Base-by-base conservation (phyloP, 2,888 invertebrate species). In the Zele albiditarsus region DNA sequence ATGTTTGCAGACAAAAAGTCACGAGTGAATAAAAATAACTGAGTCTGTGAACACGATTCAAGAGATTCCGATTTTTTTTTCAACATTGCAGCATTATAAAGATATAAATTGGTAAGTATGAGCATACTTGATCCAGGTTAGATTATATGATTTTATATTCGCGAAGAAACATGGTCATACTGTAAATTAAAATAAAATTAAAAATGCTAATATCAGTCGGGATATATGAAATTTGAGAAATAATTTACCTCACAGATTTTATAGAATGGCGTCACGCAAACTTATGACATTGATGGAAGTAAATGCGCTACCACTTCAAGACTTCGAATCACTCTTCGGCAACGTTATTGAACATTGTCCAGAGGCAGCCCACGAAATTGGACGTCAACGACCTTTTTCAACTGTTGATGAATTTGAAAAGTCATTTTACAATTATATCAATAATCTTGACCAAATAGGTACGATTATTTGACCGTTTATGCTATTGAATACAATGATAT, bases 341-440 rank as follows among this genome's bases (percentile, higher is more conserved):
- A 93, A 93, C 88, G 92, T 93, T n/a, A 91, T 93, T 71, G 93
- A 94, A 84, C 88, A 92, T 76, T 92, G 91, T 83, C 89, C 91
- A 10, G 90, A 90, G 76, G 92, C 92, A 27, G 92, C 93, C 0
- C 86, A 85, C 57, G 83, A 88, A 33, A 91, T 92, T 38, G 89
- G 90, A 75, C 86, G 88, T 63, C 87, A 89, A 80, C 87, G 92
- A 60, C 93, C 93, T 1, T 93, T 93, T 84, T 75, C 84, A 42
- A 89, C 86, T 80, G 84, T 90, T 27, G 85, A 88, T 46, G 89
- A 90, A 60, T 86, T 93, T n/a, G 91, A 91, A 77, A 84, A 87
- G 20, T 91, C 91, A 14, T 91, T 93, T 82, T 85, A 90, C 76
- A 83, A 87, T 75, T 93, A 92, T 89, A 89, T 94, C 82, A 92